phyloP scores from a whole-genome alignment of 2,113 vertebrate species.

The Vireo altiloquus region DNA sequence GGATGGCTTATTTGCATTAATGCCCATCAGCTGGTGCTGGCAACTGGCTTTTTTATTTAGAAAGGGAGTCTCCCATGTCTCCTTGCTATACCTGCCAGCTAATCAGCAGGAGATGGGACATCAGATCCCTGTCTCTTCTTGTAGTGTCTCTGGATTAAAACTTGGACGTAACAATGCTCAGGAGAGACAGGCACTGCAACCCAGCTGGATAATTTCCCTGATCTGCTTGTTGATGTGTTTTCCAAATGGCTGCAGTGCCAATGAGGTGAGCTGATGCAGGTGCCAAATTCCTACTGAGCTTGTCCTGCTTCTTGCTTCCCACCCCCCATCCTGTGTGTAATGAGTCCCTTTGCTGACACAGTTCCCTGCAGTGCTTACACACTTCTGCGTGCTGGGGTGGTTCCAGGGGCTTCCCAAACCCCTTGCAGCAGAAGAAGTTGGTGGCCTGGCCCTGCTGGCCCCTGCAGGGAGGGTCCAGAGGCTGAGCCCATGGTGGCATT shows the following conservation, averaged over 20 bases:
- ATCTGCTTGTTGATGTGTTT: not conserved
- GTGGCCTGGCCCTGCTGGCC: not conserved
- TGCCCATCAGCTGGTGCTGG: not conserved
- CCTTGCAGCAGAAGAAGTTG: not conserved
- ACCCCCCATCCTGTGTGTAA: not conserved
- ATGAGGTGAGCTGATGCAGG: not conserved
- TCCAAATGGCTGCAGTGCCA: not conserved
- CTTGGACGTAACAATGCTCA: not conserved
- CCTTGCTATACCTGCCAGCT: not conserved
- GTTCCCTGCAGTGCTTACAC: not conserved
- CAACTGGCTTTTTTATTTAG: not conserved
- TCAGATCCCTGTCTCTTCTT: not conserved
- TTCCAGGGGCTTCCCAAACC: not conserved
- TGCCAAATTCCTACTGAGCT: not conserved
- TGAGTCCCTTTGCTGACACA: not conserved
- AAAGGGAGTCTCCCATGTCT: not conserved
- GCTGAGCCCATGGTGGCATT: not conserved
- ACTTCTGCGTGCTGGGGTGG: not conserved
- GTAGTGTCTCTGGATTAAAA: not conserved
- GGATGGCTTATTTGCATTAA: not conserved
- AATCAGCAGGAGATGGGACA: not conserved
- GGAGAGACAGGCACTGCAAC: not conserved
- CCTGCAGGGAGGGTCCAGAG: not conserved
- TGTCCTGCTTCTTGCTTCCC: not conserved
- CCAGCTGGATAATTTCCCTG: not conserved